Conservation (phyloP, 2,113 vertebrate genomes). For the Lucifuga dentata region DNA sequence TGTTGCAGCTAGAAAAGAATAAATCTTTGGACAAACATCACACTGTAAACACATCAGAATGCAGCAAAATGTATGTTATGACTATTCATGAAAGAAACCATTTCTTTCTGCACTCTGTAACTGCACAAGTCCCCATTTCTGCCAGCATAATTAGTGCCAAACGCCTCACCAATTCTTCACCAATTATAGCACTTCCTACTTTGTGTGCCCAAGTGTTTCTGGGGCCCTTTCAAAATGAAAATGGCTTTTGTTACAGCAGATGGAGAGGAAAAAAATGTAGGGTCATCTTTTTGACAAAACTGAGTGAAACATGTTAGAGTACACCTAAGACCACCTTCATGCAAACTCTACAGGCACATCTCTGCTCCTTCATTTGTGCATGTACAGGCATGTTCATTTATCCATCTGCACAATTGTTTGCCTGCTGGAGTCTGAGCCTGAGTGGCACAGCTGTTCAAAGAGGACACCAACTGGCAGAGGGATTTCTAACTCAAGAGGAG, state of each 20-base stretch:
- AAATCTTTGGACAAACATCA: constrained; percentile 49
- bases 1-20: constrained; percentile 37
- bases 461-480: constrained; percentile 65
- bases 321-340: neutral
- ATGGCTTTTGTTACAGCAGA: constrained; percentile 43
- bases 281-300: no score
- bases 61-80: constrained; percentile 29
- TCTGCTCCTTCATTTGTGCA: constrained; percentile 31
- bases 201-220: constrained; percentile 55
- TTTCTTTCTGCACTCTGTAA: constrained; percentile 39
- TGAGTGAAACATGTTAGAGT: constrained; percentile 4
- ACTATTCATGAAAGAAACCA: constrained; percentile 39
- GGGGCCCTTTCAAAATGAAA: constrained; percentile 52
- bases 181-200: constrained; percentile 60
- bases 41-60: constrained; percentile 39
- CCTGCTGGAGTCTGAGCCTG: constrained; percentile 49
- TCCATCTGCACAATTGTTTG: constrained; percentile 61
- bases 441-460: constrained; percentile 75
- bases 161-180: constrained; percentile 31
- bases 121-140: constrained; percentile 22
- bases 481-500: constrained; percentile 60
- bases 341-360: constrained; percentile 29
- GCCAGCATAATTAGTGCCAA: constrained; percentile 57
- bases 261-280: neutral
- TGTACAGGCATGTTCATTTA: constrained; percentile 36